phyloP scores from a whole-genome alignment of 2,113 vertebrate genomes.

The Chrysemys picta region DNA sequence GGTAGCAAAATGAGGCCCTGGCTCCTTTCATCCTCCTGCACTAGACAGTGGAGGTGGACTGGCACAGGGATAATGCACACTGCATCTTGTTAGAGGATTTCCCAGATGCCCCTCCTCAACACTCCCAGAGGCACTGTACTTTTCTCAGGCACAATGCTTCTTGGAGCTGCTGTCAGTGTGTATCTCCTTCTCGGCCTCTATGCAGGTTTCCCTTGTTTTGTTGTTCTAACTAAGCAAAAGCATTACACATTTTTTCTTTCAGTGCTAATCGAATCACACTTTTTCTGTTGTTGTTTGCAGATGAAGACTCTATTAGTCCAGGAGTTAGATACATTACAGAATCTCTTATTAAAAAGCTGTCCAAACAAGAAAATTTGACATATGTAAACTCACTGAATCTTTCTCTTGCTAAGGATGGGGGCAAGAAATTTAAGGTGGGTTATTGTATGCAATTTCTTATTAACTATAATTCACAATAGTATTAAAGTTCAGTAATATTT shows the following conservation, averaged over 20 bases:
- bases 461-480: not conserved
- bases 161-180: not conserved
- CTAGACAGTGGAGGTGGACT: accelerated
- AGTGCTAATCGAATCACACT: not conserved
- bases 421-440: constrained; percentile 87
- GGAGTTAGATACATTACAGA: constrained; percentile 88
- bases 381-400: constrained; percentile 83
- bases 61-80: not conserved
- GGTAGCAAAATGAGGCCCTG: not conserved
- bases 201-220: not conserved
- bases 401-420: constrained; percentile 80
- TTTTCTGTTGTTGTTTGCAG: constrained; percentile 75
- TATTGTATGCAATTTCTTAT: not conserved
- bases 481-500: not conserved
- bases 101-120: not conserved
- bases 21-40: not conserved
- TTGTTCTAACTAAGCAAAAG: not conserved
- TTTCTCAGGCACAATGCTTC: not conserved
- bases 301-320: constrained; percentile 49
- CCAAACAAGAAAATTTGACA: constrained; percentile 83
- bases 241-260: not conserved
- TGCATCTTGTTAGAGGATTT: not conserved
- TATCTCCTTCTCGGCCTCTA: not conserved
- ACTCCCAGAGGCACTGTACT: not conserved
- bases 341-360: constrained; percentile 78